Evolutionary conservation across 1,140 invertebrate species (phyloP), one percentile per base, ranked within the genome.

Genomic region (Rhagoletis zephyria): DNA sequence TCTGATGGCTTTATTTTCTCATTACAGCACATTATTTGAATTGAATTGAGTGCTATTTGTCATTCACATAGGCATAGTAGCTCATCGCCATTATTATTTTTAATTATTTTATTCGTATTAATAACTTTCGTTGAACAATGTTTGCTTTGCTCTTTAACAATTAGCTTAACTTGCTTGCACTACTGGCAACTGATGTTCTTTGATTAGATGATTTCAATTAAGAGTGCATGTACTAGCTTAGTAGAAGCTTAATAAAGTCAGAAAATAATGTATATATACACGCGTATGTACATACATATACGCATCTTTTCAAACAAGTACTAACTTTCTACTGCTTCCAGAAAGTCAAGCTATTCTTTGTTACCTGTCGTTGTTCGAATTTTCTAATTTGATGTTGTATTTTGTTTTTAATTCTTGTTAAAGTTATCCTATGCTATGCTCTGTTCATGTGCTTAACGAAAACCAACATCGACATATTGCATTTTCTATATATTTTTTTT

Each of bases 391-490:
- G 12, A 19, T 67, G 19, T 67, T 3, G 6, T 16, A 64, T 64
- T 64, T 64, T 67, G 30, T 67, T 67, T 1, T 42, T 4, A 30
- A 12, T 67, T 67, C 42, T 42, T 67, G 30, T 40, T 42, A 2
- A 42, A 40, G 19, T 67, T 67, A 10, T 19, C 65, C 19, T 30
- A 67, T 67, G 65, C 9, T 40, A 9, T 67, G 19, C 65, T 67
- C 1, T 30, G 30, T 30, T 30, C 30, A 30, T 30, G 30, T 30
- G 19, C 12, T 16, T 63, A 63, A 63, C 59, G 12, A 7, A 6
- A 12, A 60, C 65, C 42, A 40, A 67, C 65, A 67, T 67, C 65
- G 65, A 67, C 65, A 67, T 67, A 67, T 67, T 67, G 65, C 65
- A 42, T 67, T 67, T 67, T 67, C 65, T 1, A 30, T 30, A 30